Conservation (phyloP, 2,888 invertebrate species). For the Oscheius sp. region DNA sequence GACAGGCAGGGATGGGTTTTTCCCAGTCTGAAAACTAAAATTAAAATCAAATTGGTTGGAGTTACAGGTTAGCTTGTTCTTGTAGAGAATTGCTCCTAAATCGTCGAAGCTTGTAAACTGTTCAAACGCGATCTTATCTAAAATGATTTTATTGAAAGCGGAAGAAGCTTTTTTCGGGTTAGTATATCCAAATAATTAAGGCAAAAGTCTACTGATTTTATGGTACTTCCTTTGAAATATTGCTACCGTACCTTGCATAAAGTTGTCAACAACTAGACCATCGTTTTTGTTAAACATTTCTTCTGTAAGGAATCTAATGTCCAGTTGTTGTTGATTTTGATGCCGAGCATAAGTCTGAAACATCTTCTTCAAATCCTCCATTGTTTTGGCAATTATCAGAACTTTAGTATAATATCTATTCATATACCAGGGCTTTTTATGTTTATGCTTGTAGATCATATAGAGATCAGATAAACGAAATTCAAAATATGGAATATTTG, state of each 20-base stretch:
- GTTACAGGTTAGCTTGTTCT: neutral
- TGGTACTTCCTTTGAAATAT: neutral
- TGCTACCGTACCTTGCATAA: neutral
- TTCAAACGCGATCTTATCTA: neutral
- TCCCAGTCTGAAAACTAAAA: constrained; percentile 9
- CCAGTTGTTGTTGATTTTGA: neutral
- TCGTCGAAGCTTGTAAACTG: neutral
- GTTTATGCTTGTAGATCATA: neutral
- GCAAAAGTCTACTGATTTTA: neutral
- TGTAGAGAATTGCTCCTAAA: neutral
- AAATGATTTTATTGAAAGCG: neutral
- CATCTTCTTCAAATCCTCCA: neutral
- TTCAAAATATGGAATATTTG: neutral
- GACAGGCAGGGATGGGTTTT: neutral
- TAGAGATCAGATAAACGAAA: neutral
- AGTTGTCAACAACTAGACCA: too few species aligned
- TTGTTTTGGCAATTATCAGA: neutral
- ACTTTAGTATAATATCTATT: too few species aligned
- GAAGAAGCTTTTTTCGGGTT: neutral
- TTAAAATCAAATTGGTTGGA: neutral
- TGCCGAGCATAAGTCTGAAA: neutral
- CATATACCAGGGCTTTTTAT: neutral
- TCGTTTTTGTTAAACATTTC: neutral
- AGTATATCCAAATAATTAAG: neutral
- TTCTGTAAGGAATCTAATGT: too few species aligned